These are phyloP conservation scores for Luscinia luscinia DNA, from an alignment of 2,797 vertebrate species.

Conservation along the genomic window DNA sequence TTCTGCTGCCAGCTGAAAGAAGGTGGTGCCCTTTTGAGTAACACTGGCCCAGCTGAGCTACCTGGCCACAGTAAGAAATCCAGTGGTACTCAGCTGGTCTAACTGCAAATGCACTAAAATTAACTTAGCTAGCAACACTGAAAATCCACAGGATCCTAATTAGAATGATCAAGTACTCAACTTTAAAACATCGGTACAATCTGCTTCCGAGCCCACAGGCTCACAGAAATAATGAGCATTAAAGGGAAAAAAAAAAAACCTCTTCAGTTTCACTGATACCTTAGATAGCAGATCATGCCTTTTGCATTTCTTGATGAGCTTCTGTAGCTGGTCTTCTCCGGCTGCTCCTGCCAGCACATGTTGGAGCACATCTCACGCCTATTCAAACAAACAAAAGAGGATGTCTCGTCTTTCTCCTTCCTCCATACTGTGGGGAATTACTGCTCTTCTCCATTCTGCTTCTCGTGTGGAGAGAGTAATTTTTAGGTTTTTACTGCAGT, in stretches of 20 bases:
- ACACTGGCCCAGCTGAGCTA: neutral
- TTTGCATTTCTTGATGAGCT: conserved; percentile 25
- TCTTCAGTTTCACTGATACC: neutral
- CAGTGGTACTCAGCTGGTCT: neutral
- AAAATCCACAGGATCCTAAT: conserved; percentile 17
- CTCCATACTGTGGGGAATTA: conserved; percentile 28
- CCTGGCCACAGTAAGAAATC: neutral
- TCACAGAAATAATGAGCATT: neutral
- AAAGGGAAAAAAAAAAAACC: neutral
- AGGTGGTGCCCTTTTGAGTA: neutral
- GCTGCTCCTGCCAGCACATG: conserved; percentile 2
- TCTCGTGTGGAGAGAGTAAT: conserved; percentile 35
- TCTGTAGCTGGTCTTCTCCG: neutral
- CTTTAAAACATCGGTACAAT: neutral
- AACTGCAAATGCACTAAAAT: neutral
- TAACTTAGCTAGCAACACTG: neutral
- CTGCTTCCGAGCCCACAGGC: neutral
- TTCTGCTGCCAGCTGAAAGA: neutral
- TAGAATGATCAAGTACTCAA: conserved; percentile 8
- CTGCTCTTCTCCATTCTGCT: conserved; percentile 40
- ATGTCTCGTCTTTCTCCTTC: conserved; percentile 37
- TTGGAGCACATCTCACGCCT: conserved; percentile 45
- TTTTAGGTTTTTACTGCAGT: conserved; percentile 54
- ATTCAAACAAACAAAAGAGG: conserved; percentile 55
- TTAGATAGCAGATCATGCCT: neutral